Evolutionary conservation across 2,113 vertebrate species (phyloP), one percentile per base, ranked within the genome.

Genomic region (Bucco capensis): DNA sequence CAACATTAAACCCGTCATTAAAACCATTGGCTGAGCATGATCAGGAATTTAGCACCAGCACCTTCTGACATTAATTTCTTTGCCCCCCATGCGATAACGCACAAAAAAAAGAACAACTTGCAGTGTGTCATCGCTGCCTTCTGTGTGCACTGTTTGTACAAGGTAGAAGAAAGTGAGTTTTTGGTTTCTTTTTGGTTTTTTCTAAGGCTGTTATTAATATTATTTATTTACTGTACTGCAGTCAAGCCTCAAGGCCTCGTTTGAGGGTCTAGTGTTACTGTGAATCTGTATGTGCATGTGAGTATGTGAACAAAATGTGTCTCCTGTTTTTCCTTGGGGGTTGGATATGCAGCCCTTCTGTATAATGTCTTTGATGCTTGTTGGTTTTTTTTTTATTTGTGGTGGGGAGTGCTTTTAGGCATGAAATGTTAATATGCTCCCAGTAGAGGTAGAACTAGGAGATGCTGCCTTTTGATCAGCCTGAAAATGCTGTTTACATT

Each of bases 1-100:
- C 71, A 44, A 88, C 85, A 97, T 96, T 95, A 95, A 96, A 96
- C 93, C 93, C 95, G 95, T 96, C 96, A 93, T 96, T 96, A 95
- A 92, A 87, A 65, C 38, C 62, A 80, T 80, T 94, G 86, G 93
- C 92, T 58, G 93, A 91, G 92, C 95, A 82, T 76, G 93, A 94
- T 90, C 82, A 28, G 60, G 86, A 95, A 93, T 96, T 94, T 90
- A 83, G 93, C 71, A 6, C 80, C 21, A 87, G 71, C 90, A 84
- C 94, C 91, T 93, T 96, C 86, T 92, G 88, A 94, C 95, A 93
- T 92, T 88, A 42, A 95, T 96, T 96, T 95, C 96, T 76, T 40
- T 87, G 89, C 88, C 83, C 88, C 83, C 93, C 37, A 1, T 79
- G 78, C 75, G 87, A 90, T 64, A 82, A 89, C 11, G 61, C 40